Percentiles rank a stretch among this genome's conserved stretches.
These are phyloP conservation scores for Acleris emargana DNA, from an alignment of 2,888 invertebrate species.

Conservation along the genomic window DNA sequence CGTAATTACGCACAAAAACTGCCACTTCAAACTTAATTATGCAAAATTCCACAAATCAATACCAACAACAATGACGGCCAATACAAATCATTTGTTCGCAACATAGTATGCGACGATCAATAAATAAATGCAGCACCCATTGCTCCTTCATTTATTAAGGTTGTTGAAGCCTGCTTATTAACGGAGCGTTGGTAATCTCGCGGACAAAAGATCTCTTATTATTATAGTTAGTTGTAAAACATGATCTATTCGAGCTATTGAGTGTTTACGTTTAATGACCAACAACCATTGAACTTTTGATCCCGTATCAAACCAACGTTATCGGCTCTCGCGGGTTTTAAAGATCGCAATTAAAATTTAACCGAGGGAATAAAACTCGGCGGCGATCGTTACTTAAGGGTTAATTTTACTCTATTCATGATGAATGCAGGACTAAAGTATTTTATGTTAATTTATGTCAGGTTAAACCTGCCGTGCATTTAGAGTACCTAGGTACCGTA, in stretches of 20 bases:
- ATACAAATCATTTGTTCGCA: conserved; percentile 33
- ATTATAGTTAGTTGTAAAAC: conserved; percentile 32
- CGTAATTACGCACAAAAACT: conserved; percentile 71
- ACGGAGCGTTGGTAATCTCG: conserved; percentile 35
- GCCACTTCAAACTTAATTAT: conserved; percentile 74
- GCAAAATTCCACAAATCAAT: conserved; percentile 73
- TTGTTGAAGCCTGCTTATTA: conserved; percentile 24
- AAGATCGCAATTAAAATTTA: conserved; percentile 67
- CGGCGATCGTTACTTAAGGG: conserved; percentile 47
- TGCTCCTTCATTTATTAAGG: conserved; percentile 31
- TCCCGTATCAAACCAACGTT: conserved; percentile 57
- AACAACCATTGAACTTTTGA: conserved; percentile 61
- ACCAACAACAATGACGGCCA: conserved; percentile 50
- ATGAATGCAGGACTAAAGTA: conserved; percentile 37
- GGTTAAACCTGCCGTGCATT: conserved; percentile 9
- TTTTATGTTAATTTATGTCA: conserved; percentile 8
- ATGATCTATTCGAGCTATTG: conserved; percentile 40
- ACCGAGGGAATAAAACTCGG: conserved; percentile 56
- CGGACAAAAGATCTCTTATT: conserved; percentile 22
- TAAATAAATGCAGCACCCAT: conserved; percentile 23
- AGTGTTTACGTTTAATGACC: conserved; percentile 45
- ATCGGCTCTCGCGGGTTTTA: conserved; percentile 50
- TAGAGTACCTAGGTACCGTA: too few species aligned
- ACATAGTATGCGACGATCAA: conserved; percentile 29
- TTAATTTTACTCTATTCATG: conserved; percentile 57